Base-by-base conservation (phyloP, 2,888 invertebrate species). In the Leptodirus hochenwartii region DNA sequence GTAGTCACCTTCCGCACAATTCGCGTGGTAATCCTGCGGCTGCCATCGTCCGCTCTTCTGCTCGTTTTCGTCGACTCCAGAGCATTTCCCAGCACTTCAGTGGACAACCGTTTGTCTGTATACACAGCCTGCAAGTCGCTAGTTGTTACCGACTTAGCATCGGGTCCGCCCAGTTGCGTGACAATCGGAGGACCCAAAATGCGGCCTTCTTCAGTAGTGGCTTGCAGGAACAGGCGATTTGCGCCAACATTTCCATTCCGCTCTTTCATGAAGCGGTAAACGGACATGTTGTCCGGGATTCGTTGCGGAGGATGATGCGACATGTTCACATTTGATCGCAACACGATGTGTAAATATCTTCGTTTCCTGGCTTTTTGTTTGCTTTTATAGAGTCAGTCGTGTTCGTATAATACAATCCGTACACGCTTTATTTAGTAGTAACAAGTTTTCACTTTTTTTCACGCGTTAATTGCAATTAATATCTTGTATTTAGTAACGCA, bases 1-100 rank as follows among this genome's bases (percentile, higher is more conserved):
- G 87, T 87, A 17, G 87, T 88, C 43, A 88, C 82, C 54, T 85
- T 87, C 37, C 82, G 66, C 29, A 87, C 75, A 38, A 87, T 80
- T 49, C 81, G 71, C 24, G 85, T 81, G 15, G 84, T 87, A 40
- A 87, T 80, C 41, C 82, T 69, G 36, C 80, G 66, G 48, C 76
- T 73, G 22, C 84, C 82, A 49, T 71, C 74, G 39, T 77, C 73
- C 34, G 74, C 75, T 50, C 72, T 70, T 54, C 76, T 71, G 52
- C 79, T 78, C 46, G 80, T 75, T 58, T 81, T 79, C 37, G 77
- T 78, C 45, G 81, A 77, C 58, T 84, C 81, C 50, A 80, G 62
- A 37, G 81, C 80, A 50, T 78, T 79, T 47, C 82, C 84, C 46
- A 81, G 62, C 51, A 84, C 75, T 62, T 82, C 81, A 45, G 84